Conservation (phyloP, 2,113 vertebrate genomes). For the Pterocles orientalis region DNA sequence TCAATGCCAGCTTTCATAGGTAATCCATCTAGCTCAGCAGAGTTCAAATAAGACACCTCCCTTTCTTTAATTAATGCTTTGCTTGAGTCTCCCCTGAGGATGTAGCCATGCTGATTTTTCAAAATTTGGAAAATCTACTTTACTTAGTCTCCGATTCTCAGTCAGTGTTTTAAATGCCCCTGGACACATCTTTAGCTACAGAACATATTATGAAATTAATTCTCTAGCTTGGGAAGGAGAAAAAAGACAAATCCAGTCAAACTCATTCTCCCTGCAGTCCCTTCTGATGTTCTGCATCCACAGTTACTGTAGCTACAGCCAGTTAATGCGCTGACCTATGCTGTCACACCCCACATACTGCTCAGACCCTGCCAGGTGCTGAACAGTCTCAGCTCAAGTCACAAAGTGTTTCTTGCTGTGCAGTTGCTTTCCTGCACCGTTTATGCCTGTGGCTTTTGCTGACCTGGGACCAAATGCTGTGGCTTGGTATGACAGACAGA, state of each 20-base stretch:
- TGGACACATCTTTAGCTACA: not conserved
- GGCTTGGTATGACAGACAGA: not conserved
- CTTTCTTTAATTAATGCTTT: constrained; percentile 56
- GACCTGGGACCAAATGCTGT: not conserved
- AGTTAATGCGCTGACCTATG: not conserved
- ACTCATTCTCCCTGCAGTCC: not conserved
- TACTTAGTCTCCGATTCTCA: not conserved
- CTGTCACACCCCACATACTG: not conserved
- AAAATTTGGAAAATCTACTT: constrained; percentile 18
- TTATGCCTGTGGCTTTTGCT: not conserved
- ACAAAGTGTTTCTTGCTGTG: not conserved
- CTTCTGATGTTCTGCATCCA: not conserved
- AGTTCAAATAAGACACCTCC: constrained; percentile 55
- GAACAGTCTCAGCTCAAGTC: not conserved
- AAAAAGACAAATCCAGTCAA: not conserved
- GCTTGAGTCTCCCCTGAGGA: constrained; percentile 40
- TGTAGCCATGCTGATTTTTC: constrained; percentile 51
- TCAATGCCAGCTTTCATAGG: constrained; percentile 59
- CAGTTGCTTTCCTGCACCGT: not conserved
- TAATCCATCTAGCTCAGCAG: constrained; percentile 65
- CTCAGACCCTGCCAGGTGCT: not conserved
- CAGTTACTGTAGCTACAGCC: not conserved
- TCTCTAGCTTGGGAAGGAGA: not conserved
- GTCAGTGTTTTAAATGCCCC: not conserved
- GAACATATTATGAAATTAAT: not conserved